Conservation (phyloP, 2,797 vertebrate genomes). For the Pteronotus mesoamericanus region DNA sequence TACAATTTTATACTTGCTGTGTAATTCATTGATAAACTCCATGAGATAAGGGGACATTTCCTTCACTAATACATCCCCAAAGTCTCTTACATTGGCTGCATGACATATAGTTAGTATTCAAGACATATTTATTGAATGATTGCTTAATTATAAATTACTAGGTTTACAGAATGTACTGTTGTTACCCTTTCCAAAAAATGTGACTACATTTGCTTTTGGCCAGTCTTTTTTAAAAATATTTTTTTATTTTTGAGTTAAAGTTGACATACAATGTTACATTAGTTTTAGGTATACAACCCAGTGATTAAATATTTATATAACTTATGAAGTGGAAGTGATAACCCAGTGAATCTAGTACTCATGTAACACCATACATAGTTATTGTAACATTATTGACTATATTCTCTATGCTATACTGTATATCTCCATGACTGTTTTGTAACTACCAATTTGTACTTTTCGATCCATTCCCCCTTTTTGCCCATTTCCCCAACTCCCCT, state of each 20-base stretch:
- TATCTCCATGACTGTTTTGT: too few species aligned
- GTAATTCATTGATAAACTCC: constrained; percentile 37
- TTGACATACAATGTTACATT: not conserved
- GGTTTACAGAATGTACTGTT: constrained; percentile 13
- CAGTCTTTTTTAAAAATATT: not conserved
- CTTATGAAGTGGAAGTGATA: too few species aligned
- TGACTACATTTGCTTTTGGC: constrained; percentile 27
- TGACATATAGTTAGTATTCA: not conserved
- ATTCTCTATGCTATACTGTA: too few species aligned
- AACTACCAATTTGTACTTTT: too few species aligned
- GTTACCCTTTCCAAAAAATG: constrained; percentile 16
- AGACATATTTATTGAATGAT: not conserved
- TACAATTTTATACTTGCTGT: not conserved
- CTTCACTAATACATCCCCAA: not conserved
- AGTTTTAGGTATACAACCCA: not conserved
- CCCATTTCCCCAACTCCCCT: too few species aligned
- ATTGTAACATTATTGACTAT: too few species aligned
- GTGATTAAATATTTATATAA: not conserved
- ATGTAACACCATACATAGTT: too few species aligned
- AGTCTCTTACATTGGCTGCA: not conserved
- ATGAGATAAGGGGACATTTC: not conserved
- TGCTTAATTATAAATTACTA: constrained; percentile 30
- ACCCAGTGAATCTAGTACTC: too few species aligned
- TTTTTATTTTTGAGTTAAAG: not conserved
- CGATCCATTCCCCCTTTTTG: too few species aligned